phyloP scores from a whole-genome alignment of 64 coral and sea anemone species.

The Stichodactyla mertensii region DNA sequence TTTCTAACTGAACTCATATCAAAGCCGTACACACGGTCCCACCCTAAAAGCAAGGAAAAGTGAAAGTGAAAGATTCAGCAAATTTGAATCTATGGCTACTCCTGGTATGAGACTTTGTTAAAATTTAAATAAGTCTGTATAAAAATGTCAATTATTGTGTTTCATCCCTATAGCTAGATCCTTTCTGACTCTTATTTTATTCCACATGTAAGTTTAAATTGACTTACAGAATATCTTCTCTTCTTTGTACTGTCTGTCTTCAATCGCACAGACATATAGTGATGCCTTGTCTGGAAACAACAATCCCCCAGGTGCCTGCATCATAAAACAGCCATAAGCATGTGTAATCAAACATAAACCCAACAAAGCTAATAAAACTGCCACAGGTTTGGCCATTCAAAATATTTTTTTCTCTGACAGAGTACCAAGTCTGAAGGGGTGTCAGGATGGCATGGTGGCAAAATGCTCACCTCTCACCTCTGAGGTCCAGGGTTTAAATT shows the following conservation, averaged over 20 bases:
- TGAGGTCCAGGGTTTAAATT: too few species aligned
- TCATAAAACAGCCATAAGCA: neutral
- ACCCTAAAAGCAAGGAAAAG: conserved; percentile 55
- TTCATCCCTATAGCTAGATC: too few species aligned
- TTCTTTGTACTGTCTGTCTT: conserved; percentile 99
- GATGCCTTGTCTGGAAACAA: conserved; percentile 97
- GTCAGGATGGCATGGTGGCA: too few species aligned
- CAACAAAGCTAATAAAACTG: neutral
- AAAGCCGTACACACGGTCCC: conserved; percentile 98
- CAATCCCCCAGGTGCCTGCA: conserved; percentile 67
- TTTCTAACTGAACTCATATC: conserved; percentile 97
- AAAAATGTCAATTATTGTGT: too few species aligned
- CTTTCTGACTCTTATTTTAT: neutral
- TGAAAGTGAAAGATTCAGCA: too few species aligned
- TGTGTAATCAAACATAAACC: neutral
- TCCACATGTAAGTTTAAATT: neutral
- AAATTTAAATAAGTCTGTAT: too few species aligned
- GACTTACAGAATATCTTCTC: conserved; percentile 98
- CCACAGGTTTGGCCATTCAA: too few species aligned
- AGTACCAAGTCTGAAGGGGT: too few species aligned
- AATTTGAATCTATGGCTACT: too few species aligned
- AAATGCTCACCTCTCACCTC: too few species aligned
- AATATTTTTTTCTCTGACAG: too few species aligned
- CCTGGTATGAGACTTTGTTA: too few species aligned
- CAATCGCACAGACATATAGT: conserved; percentile 94